Percentiles rank a stretch among this genome's conserved stretches.
phyloP scores from a whole-genome alignment of 2,888 invertebrate species.

The Drosophila monieri region DNA sequence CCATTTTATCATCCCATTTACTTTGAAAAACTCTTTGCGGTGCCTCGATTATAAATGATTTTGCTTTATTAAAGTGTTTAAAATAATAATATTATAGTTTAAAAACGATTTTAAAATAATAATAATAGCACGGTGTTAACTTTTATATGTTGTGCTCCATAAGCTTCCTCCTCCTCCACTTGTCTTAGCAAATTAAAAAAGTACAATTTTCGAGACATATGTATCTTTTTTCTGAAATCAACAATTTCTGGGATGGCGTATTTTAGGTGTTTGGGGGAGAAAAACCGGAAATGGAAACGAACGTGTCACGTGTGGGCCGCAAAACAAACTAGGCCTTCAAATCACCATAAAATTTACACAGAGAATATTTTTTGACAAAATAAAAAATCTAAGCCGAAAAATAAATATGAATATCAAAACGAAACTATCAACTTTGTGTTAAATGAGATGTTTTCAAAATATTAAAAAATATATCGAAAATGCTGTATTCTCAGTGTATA shows the following conservation, averaged over 20 bases:
- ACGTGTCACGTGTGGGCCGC: constrained; percentile 49
- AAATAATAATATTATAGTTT: too few relatives aligned
- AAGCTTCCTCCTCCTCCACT: too few relatives aligned
- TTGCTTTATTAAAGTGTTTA: too few relatives aligned
- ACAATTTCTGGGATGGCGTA: constrained; percentile 39
- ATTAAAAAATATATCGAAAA: not conserved
- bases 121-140: too few relatives aligned
- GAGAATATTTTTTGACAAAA: not conserved
- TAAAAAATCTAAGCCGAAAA: not conserved
- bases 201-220: constrained; percentile 9
- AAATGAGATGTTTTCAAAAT: too few relatives aligned
- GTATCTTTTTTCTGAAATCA: not conserved
- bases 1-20: too few relatives aligned
- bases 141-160: too few relatives aligned
- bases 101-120: too few relatives aligned
- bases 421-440: not conserved
- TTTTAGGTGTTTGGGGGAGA: constrained; percentile 54
- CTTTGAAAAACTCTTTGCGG: too few relatives aligned
- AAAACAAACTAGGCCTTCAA: constrained; percentile 39
- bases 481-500: not conserved
- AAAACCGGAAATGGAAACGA: constrained; percentile 71
- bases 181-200: too few relatives aligned
- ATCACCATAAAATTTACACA: constrained; percentile 18
- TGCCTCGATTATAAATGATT: too few relatives aligned
- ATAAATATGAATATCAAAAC: not conserved